Percentiles rank a stretch among this genome's conserved stretches.
phyloP scores from a whole-genome alignment of 2,888 invertebrate species.

The Metellina segmentata region DNA sequence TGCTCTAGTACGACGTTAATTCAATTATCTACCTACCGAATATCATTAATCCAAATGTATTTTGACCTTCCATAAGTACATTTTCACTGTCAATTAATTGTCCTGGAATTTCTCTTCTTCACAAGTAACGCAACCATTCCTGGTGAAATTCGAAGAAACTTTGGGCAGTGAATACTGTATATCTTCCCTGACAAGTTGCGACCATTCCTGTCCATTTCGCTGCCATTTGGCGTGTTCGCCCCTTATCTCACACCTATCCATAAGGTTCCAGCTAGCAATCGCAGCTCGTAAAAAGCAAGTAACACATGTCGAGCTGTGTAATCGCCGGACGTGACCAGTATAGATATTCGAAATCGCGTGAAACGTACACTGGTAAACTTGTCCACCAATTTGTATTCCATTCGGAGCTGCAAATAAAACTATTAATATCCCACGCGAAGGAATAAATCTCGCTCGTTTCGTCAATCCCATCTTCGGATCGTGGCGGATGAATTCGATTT shows the following conservation, averaged over 20 bases:
- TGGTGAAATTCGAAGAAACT: no score
- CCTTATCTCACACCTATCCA: neutral
- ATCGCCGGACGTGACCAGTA: neutral
- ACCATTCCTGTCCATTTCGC: neutral
- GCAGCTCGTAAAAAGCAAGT: neutral
- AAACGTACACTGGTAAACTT: neutral
- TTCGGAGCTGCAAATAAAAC: slow-evolving; percentile 6
- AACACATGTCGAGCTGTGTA: neutral
- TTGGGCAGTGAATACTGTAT: no score
- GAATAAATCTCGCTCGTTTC: neutral
- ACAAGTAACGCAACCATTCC: no score
- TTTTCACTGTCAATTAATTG: no score
- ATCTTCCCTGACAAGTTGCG: neutral
- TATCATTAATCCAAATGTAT: no score
- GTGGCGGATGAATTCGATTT: no score
- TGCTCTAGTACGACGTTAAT: no score
- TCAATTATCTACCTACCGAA: no score
- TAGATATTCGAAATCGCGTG: neutral
- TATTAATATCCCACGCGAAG: neutral
- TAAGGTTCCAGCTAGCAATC: neutral
- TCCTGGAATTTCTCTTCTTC: no score
- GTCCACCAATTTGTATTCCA: slow-evolving; percentile 21
- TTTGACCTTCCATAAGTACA: no score
- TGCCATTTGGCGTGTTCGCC: neutral
- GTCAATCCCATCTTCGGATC: no score